Conservation (phyloP, 2,888 invertebrate genomes). For the Atrina japonica region DNA sequence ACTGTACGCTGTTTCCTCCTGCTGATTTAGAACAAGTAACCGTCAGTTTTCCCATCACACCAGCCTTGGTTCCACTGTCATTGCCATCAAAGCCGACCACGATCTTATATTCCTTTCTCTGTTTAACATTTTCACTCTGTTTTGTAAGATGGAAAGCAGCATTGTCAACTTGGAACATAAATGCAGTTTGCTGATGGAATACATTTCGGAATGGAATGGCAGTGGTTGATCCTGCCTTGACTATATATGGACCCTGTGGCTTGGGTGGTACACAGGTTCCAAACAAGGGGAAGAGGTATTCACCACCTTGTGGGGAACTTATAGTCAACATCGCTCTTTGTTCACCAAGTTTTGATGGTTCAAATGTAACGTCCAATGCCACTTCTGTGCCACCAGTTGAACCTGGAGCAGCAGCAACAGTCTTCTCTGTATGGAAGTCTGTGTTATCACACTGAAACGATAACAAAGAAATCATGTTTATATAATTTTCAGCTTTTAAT, state of each 20-base stretch:
- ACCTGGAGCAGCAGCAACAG: conserved; percentile 80
- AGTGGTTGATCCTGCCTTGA: conserved; percentile 79
- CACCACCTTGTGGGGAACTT: conserved; percentile 77
- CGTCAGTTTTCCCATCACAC: conserved; percentile 80
- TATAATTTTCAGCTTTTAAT: background rate
- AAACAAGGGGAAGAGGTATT: conserved; percentile 81
- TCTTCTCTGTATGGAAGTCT: conserved; percentile 80
- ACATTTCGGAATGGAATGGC: conserved; percentile 82
- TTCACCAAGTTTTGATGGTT: conserved; percentile 80
- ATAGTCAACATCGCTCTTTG: conserved; percentile 75
- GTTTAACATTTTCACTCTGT: conserved; percentile 79
- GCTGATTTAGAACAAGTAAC: conserved; percentile 79
- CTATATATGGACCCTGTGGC: conserved; percentile 82
- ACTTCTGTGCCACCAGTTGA: conserved; percentile 79
- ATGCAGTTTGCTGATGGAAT: conserved; percentile 79
- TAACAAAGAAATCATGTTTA: background rate
- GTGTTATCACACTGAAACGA: conserved; percentile 75
- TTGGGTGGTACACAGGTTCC: conserved; percentile 82
- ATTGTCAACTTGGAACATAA: conserved; percentile 81
- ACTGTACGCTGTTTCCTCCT: conserved; percentile 79
- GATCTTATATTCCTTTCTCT: conserved; percentile 80
- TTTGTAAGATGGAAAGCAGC: conserved; percentile 81
- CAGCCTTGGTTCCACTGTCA: conserved; percentile 75
- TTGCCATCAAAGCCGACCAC: conserved; percentile 80
- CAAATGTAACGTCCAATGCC: conserved; percentile 79